Base-by-base conservation (phyloP, 2,888 invertebrate species). In the Lasioglossum zephyrum region DNA sequence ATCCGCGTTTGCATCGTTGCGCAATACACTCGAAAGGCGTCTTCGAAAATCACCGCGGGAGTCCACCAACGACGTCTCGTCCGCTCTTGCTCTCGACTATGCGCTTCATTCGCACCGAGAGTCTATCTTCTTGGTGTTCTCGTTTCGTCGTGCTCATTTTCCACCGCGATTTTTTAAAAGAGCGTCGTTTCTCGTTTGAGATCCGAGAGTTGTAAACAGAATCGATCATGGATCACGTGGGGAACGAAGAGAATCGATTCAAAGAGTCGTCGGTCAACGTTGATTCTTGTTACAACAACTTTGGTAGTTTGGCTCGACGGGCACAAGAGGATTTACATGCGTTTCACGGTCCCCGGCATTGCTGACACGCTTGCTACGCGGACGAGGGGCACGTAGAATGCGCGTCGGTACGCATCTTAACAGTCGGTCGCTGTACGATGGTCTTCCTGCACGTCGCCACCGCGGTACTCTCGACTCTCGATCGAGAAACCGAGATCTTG, bases 1-100 rank as follows among this genome's bases (percentile, higher is more conserved):
- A 95, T 95, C 94, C 94, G 94, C 93, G 92, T 94, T 95, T 93
- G 94, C 94, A 93, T 94, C 94, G 93, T 95, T 95, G 95, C 94
- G 94, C 95, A 95, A 95, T 90, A 84, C 77, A 78, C 88, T 91
- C 92, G 90, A 92, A 93, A 93, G 93, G 92, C 92, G 92, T 93
- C 93, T 93, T 94, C 92, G 93, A 92, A 92, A 93, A 92, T 92
- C 91, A 85, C 87, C 86, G 83, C 83, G 85, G 83, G 88, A 88
- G 81, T 53, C 77, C 81, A 75, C 77, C 79, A 69, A 72, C 53
- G 11, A n/a, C 47, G 60, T 22, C 47, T 57, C 47, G 13, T 16
- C 53, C 69, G 39, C n/a, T 49, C 39, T 77, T 39, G 41, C 39
- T 41, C 31, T 63, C 26, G 63, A 22, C 39, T 49, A 36, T 44